These are phyloP conservation scores for Papio anubis DNA, from an alignment of 2,113 vertebrate species.

Conservation along the genomic window DNA sequence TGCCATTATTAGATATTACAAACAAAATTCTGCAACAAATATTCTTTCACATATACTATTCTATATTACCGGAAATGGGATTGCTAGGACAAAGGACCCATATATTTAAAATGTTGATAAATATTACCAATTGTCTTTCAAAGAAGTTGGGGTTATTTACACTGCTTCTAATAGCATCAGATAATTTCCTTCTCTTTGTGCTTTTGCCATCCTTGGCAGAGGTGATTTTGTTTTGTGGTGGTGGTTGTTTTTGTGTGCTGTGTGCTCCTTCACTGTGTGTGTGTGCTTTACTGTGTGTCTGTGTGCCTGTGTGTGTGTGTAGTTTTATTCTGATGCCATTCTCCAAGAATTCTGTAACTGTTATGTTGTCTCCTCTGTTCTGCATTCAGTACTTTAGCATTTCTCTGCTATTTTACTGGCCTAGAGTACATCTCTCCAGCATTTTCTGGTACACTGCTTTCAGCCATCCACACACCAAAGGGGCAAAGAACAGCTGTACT, in stretches of 20 bases:
- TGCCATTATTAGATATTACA: background rate
- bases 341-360: background rate
- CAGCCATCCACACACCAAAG: background rate
- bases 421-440: background rate
- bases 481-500: background rate
- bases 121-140: background rate
- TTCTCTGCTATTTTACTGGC: background rate
- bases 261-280: background rate
- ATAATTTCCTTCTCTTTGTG: background rate
- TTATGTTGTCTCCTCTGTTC: background rate
- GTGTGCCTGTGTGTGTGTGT: too few species aligned
- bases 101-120: background rate
- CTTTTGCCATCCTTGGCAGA: background rate
- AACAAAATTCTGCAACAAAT: constrained; percentile 30
- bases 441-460: background rate
- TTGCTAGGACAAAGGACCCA: background rate
- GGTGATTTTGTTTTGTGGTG: background rate
- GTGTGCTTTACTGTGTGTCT: background rate
- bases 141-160: background rate
- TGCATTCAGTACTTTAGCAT: background rate
- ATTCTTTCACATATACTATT: background rate
- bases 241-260: background rate
- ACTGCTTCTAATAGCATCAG: background rate
- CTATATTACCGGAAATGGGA: background rate
- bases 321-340: background rate